A percentile compares a stretch with the other conserved stretches of the same genome.
Evolutionary conservation across 2,797 vertebrate species (phyloP).

Genomic region (Hydrolagus colliei): DNA sequence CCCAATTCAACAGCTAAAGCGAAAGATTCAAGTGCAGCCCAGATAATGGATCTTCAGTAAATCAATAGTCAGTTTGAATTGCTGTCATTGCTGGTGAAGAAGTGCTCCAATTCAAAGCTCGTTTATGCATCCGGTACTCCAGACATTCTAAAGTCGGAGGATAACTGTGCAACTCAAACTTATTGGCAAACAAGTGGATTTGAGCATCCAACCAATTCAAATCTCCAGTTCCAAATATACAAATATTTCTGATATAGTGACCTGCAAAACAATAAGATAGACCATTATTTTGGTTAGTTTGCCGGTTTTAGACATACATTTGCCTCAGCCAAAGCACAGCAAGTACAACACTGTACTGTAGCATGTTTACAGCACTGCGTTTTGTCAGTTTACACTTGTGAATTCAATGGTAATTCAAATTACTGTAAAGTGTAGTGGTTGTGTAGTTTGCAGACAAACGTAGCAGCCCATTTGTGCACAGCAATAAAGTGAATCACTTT

Average conservation of each 20-base stretch:
- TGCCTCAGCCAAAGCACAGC: neutral
- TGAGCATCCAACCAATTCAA: slow-evolving; percentile 56
- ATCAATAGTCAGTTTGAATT: neutral
- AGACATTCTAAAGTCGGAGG: slow-evolving; percentile 60
- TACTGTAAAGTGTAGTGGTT: no score
- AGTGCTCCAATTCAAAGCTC: slow-evolving; percentile 56
- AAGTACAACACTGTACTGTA: neutral
- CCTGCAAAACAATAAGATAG: slow-evolving; percentile 43
- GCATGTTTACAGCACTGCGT: no score
- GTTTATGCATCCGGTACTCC: slow-evolving; percentile 54
- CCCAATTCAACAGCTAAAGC: neutral
- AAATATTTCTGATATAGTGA: slow-evolving; percentile 56
- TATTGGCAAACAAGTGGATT: slow-evolving; percentile 58
- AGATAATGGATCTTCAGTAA: neutral
- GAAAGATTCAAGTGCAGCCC: neutral
- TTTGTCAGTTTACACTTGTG: no score
- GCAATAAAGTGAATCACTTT: no score
- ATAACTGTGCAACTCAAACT: slow-evolving; percentile 57
- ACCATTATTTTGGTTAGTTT: neutral
- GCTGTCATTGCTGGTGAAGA: neutral
- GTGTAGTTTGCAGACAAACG: no score
- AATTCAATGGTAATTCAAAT: no score
- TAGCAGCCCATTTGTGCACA: no score
- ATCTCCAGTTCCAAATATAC: slow-evolving; percentile 60
- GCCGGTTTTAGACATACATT: neutral